Evolutionary conservation across 2,888 invertebrate species (phyloP), one percentile per base, ranked within the genome.

Genomic region (Endomychus coccineus): DNA sequence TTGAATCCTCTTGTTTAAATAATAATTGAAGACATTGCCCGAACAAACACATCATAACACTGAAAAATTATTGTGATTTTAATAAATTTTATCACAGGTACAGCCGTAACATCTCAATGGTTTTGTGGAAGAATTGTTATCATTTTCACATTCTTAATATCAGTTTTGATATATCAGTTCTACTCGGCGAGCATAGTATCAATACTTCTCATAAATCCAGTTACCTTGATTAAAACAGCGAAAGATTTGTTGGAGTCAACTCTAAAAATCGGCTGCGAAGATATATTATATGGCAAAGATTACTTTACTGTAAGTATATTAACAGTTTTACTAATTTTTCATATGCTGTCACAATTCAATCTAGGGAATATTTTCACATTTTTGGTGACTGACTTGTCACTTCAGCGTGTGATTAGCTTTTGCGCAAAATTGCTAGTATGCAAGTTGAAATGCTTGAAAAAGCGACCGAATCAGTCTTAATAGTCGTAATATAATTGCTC

Each of bases 161-260:
- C 52, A 14, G 38, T 56, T 36, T 68, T 74, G 4, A 60, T 78
- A 21, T 78, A 76, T 56, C 80, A 80, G 51, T 80, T 78, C 54
- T 80, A 80, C 55, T 78, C 78, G 22, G 80, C 78, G 2, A 75
- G 74, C 28, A 74, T 80, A 33, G 77, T 80, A 2, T 78, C 80
- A 1, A 72, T 75, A 0, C 53, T 79, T 36, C 59, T 80, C 16
- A 70, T 73, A 50, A 75, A 75, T 39, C 67, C 74, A n/a, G 71
- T 74, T 0, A 75, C 72, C 40, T 71, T 69, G 17, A 78, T 80
- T 15, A 71, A 66, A 42, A 74, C 70, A 0, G 48, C 78, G 3
- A 61, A 68, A 27, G 75, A 77, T 48, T 52, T 80, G 40, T 54
- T 75, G 37, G 61, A 70, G 15, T 78, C 77, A 37, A 66, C 70